phyloP scores from a whole-genome alignment of 2,113 vertebrate genomes.

The Poeciliopsis prolifica region DNA sequence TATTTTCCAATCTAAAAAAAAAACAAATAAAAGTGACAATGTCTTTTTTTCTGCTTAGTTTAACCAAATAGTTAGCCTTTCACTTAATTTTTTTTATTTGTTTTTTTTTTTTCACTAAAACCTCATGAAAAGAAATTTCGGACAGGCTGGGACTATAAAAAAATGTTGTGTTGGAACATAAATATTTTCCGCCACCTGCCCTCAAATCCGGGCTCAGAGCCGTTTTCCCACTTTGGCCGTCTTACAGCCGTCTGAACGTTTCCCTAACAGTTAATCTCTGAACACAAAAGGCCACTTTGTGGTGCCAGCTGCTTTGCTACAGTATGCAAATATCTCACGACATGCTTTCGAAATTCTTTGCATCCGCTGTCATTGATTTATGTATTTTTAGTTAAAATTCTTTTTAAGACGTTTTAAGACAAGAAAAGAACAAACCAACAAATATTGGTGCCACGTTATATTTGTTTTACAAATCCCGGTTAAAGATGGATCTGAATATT shows the following conservation, averaged over 20 bases:
- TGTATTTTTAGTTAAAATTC: conserved; percentile 24
- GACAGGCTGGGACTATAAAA: background rate
- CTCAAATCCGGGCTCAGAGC: conserved; percentile 16
- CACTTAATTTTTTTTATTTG: too few species aligned
- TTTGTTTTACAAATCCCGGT: conserved; percentile 9
- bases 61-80: too few species aligned
- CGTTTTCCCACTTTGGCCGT: conserved; percentile 51
- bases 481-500: conserved; percentile 43
- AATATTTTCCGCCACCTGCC: conserved; percentile 23
- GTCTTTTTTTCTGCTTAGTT: too few species aligned
- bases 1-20: too few species aligned
- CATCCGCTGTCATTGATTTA: background rate
- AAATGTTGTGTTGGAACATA: background rate
- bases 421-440: too few species aligned
- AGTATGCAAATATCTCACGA: conserved; percentile 72
- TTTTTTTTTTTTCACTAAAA: background rate
- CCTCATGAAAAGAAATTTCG: background rate
- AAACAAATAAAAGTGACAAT: too few species aligned
- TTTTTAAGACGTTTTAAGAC: background rate
- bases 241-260: conserved; percentile 61
- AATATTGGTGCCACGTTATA: too few species aligned
- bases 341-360: conserved; percentile 43
- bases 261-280: conserved; percentile 75
- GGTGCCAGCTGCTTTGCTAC: conserved; percentile 69
- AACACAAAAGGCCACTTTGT: conserved; percentile 75